phyloP scores from a whole-genome alignment of 2,113 vertebrate genomes.

The Machaerirhynchus nigripectus region DNA sequence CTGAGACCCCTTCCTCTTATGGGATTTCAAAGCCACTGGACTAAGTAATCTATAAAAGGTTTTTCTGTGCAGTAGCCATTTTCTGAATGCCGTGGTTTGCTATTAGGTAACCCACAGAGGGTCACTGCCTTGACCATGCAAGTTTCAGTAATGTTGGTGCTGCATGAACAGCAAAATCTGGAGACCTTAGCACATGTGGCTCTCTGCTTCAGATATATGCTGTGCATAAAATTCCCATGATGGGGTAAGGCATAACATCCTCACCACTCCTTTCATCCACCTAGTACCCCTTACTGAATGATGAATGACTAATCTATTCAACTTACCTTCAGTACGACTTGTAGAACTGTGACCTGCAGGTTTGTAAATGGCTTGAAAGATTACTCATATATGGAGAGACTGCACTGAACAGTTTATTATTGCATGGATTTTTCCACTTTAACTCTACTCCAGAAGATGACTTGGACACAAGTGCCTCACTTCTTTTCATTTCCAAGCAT shows the following conservation, averaged over 20 bases:
- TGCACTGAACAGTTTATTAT: not conserved
- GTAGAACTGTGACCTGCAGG: not conserved
- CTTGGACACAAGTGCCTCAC: not conserved
- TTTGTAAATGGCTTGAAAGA: not conserved
- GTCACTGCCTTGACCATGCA: fast-evolving
- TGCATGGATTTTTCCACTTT: not conserved
- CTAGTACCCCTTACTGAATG: not conserved
- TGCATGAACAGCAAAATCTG: fast-evolving
- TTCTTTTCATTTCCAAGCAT: not conserved
- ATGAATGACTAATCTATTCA: not conserved
- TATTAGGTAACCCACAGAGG: fast-evolving
- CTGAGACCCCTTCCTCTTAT: not conserved
- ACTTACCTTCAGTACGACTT: not conserved
- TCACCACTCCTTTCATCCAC: not conserved
- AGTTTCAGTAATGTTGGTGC: not conserved
- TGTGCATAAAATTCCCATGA: not conserved
- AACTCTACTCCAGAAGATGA: not conserved
- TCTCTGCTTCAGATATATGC: not conserved
- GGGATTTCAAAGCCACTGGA: not conserved
- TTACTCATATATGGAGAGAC: not conserved
- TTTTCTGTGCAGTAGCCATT: not conserved
- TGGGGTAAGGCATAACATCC: not conserved
- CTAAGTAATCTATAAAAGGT: not conserved
- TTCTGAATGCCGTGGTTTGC: not conserved
- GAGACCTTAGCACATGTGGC: not conserved